A percentile compares a stretch with the other conserved stretches of the same genome.
Evolutionary conservation across 2,113 vertebrate species (phyloP).

Genomic region (Polypterus bichir): DNA sequence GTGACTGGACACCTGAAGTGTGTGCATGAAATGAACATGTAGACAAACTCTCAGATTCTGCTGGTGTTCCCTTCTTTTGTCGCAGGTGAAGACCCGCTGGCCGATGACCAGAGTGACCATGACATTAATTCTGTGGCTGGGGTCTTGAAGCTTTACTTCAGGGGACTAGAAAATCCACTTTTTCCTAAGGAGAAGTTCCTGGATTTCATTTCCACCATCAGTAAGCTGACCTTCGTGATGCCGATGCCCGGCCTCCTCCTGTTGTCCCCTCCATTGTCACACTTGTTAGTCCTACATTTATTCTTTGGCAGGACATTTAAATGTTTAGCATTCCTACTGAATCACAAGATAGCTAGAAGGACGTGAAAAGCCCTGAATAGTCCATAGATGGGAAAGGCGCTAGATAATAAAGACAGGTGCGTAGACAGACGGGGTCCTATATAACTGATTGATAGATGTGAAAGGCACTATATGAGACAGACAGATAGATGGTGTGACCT

Average conservation of each 20-base stretch:
- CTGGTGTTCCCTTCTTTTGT: slow-evolving; percentile 4
- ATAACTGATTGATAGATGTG: too few relatives aligned
- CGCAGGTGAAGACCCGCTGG: slow-evolving; percentile 86
- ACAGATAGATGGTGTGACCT: too few relatives aligned
- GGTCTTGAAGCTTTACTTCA: slow-evolving; percentile 94
- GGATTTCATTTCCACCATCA: slow-evolving; percentile 89
- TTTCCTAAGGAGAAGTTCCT: slow-evolving; percentile 96
- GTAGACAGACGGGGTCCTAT: too few relatives aligned
- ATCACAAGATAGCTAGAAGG: too few relatives aligned
- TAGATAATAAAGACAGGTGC: too few relatives aligned
- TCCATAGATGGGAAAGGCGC: too few relatives aligned
- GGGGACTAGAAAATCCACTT: slow-evolving; percentile 89
- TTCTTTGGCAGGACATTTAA: neutral
- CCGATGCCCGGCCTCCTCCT: neutral
- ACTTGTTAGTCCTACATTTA: neutral
- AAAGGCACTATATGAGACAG: too few relatives aligned
- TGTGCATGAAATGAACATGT: neutral
- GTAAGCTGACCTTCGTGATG: slow-evolving; percentile 53
- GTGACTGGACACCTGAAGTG: neutral
- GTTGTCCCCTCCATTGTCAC: neutral
- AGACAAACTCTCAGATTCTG: neutral
- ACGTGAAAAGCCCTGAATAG: too few relatives aligned
- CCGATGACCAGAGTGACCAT: slow-evolving; percentile 83
- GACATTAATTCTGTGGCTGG: slow-evolving; percentile 96
- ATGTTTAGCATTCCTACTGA: neutral